These are phyloP conservation scores for Rhagologus leucostigma DNA, from an alignment of 2,113 vertebrate genomes.

Conservation along the genomic window DNA sequence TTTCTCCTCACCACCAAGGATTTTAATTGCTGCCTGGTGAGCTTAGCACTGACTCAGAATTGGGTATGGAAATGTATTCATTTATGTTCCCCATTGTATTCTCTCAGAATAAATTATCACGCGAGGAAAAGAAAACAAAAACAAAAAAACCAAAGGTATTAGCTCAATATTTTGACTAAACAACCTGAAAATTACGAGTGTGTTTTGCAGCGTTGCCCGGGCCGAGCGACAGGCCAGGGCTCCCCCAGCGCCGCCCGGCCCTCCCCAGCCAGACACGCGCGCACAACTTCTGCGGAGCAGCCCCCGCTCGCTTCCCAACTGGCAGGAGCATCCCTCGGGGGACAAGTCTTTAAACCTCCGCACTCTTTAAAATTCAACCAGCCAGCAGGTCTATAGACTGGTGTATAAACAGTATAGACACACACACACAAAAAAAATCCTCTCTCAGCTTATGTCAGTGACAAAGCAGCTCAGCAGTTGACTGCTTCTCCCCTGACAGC, in stretches of 20 bases:
- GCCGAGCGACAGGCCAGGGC: conserved; percentile 17
- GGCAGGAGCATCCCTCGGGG: conserved; percentile 85
- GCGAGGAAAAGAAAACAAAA: background rate
- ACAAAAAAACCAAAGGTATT: background rate
- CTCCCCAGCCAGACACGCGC: background rate
- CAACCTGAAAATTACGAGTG: background rate
- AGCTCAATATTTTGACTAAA: conserved; percentile 39
- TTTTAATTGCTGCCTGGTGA: conserved; percentile 41
- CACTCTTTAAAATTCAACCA: conserved; percentile 98
- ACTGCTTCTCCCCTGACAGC: conserved; percentile 82
- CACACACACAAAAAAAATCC: conserved; percentile 30
- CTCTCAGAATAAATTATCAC: conserved; percentile 12
- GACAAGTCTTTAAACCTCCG: conserved; percentile 90
- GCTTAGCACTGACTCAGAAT: background rate
- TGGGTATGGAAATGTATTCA: conserved; percentile 44
- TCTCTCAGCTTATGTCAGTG: conserved; percentile 77
- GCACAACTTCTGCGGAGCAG: conserved; percentile 57
- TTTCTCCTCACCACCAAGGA: background rate
- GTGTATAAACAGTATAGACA: conserved; percentile 80
- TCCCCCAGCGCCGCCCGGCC: background rate
- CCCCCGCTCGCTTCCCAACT: conserved; percentile 86
- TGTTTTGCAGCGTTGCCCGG: conserved; percentile 1
- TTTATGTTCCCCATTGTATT: background rate
- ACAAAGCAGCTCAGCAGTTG: conserved; percentile 82
- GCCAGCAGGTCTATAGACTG: conserved; percentile 90